Conservation (phyloP, 2,888 invertebrate species). For the Argyra leucocephala region DNA sequence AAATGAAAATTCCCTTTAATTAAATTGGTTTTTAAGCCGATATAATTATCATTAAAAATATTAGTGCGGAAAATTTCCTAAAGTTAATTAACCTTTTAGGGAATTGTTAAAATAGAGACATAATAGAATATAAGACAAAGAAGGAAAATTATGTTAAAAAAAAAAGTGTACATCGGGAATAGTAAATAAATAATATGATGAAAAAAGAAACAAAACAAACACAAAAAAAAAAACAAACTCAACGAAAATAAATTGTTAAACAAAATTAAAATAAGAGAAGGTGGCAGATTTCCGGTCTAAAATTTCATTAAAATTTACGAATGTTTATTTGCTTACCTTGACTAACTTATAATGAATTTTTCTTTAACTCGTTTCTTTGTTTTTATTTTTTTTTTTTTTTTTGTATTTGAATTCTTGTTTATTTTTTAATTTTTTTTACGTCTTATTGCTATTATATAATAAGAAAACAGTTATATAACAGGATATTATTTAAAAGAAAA, state of each 20-base stretch:
- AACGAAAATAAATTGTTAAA: not conserved
- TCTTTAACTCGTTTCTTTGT: no score
- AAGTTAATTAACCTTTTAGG: conserved; percentile 2
- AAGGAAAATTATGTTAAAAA: not conserved
- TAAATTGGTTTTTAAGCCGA: not conserved
- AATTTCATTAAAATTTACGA: not conserved
- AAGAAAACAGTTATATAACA: not conserved
- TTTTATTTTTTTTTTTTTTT: no score
- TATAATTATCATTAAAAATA: conserved; percentile 3
- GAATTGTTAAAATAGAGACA: not conserved
- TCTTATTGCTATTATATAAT: not conserved
- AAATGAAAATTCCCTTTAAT: not conserved
- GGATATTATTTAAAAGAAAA: not conserved
- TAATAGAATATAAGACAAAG: not conserved
- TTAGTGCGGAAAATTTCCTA: not conserved
- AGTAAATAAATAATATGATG: not conserved
- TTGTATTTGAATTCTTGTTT: no score
- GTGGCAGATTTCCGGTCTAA: not conserved
- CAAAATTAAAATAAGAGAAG: not conserved
- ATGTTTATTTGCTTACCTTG: not conserved
- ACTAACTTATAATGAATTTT: no score
- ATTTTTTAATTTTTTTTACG: no score
- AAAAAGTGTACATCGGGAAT: not conserved
- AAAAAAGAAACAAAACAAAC: not conserved
- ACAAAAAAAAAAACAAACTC: not conserved